Conservation (phyloP, 2,113 vertebrate genomes). For the Poicephalus meyeri region DNA sequence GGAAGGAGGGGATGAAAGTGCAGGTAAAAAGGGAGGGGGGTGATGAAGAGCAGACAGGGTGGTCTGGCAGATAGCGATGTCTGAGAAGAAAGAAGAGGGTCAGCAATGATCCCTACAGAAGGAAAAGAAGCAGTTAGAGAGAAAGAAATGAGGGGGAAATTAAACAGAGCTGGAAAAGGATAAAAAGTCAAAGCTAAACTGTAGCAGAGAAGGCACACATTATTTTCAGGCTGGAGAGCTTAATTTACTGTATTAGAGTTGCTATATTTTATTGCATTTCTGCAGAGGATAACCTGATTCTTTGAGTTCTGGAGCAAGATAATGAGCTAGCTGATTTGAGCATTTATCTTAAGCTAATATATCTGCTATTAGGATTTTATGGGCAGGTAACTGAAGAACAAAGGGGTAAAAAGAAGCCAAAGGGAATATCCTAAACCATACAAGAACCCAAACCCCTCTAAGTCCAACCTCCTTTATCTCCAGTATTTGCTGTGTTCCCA, state of each 20-base stretch:
- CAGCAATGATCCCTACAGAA: background rate
- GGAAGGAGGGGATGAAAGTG: background rate
- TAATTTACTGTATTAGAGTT: background rate
- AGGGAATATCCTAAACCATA: background rate
- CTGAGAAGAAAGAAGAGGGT: background rate
- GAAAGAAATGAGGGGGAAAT: background rate
- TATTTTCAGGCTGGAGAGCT: background rate
- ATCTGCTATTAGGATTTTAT: background rate
- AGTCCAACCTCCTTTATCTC: background rate
- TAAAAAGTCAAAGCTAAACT: background rate
- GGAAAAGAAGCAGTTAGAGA: background rate
- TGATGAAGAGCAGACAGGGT: background rate
- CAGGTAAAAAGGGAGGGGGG: background rate
- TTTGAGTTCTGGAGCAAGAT: background rate
- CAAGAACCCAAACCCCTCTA: background rate
- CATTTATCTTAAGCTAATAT: background rate
- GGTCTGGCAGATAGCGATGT: background rate
- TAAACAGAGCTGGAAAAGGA: background rate
- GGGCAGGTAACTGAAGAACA: background rate
- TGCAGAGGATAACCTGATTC: background rate
- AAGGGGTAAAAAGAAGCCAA: background rate
- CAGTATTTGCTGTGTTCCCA: background rate
- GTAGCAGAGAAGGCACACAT: background rate
- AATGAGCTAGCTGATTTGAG: background rate
- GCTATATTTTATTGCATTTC: background rate